Conservation (phyloP, 64 coral and sea anemone genomes). For the Orbicella faveolata region DNA sequence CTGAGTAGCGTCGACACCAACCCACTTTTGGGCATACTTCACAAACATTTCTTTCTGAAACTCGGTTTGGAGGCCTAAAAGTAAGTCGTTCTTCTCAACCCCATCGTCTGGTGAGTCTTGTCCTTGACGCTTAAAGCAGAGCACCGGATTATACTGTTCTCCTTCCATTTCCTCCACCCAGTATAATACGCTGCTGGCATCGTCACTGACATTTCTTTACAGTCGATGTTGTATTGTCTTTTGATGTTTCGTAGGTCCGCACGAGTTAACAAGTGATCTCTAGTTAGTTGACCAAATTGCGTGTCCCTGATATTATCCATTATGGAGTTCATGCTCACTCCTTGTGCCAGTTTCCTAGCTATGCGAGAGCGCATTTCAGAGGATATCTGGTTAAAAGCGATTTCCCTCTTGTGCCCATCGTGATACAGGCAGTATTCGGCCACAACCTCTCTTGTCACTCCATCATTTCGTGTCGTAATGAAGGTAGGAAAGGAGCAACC, state of each 20-base stretch:
- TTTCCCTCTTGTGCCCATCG: conserved; percentile 36
- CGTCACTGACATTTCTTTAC: not conserved
- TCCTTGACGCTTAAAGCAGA: not conserved
- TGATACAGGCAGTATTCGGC: conserved; percentile 21
- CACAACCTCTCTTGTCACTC: conserved; percentile 10
- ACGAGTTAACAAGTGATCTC: conserved; percentile 4
- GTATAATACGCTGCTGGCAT: not conserved
- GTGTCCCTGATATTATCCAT: not conserved
- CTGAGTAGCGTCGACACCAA: too few relatives aligned
- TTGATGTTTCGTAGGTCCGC: conserved; percentile 18
- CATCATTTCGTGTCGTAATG: not conserved
- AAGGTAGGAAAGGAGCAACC: conserved; percentile 8
- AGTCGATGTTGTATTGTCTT: conserved; percentile 14
- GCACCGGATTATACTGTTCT: conserved; percentile 14
- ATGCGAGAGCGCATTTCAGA: conserved; percentile 19
- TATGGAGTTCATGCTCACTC: conserved; percentile 11
- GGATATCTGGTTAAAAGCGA: conserved; percentile 3
- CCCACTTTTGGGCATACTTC: too few relatives aligned
- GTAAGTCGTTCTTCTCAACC: conserved; percentile 28
- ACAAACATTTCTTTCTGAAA: conserved; percentile 27
- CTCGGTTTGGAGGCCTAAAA: conserved; percentile 16
- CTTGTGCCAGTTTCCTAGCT: conserved; percentile 26
- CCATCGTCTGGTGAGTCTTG: not conserved
- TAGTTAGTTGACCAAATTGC: not conserved
- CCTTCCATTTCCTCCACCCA: conserved; percentile 35